phyloP scores from a whole-genome alignment of 2,113 vertebrate genomes.

The Campylomormyrus tamandua region DNA sequence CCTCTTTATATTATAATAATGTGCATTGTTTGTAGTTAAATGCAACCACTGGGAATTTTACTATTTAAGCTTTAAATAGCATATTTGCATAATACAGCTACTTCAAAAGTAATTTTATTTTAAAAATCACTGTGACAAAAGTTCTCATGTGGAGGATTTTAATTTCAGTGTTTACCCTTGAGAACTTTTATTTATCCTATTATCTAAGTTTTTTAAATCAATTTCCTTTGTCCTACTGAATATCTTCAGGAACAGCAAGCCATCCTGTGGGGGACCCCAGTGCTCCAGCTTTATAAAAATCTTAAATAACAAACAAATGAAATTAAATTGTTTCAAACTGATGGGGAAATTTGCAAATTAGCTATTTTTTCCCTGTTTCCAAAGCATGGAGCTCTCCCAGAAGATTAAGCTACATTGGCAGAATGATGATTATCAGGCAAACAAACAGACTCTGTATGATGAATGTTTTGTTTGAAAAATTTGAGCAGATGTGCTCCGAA shows the following conservation, averaged over 20 bases:
- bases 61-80: not conserved
- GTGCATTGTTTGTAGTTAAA: not conserved
- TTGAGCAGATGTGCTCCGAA: not conserved
- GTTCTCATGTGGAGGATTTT: not conserved
- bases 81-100: not conserved
- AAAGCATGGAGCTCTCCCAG: not conserved
- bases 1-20: not conserved
- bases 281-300: not conserved
- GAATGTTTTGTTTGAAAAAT: not conserved
- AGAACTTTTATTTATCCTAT: not conserved
- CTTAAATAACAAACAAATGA: not conserved
- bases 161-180: not conserved
- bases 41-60: not conserved
- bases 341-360: not conserved
- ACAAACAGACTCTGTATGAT: not conserved
- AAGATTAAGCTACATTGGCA: not conserved
- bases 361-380: not conserved
- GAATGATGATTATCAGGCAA: not conserved
- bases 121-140: not conserved
- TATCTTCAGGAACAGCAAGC: not conserved
- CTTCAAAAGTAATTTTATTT: not conserved
- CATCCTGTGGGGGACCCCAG: not conserved
- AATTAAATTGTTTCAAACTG: conserved; percentile 1
- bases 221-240: not conserved
- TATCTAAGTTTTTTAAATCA: not conserved